These are phyloP conservation scores for Peromyscus eremicus DNA, from an alignment of 2,797 vertebrate genomes.

Conservation along the genomic window DNA sequence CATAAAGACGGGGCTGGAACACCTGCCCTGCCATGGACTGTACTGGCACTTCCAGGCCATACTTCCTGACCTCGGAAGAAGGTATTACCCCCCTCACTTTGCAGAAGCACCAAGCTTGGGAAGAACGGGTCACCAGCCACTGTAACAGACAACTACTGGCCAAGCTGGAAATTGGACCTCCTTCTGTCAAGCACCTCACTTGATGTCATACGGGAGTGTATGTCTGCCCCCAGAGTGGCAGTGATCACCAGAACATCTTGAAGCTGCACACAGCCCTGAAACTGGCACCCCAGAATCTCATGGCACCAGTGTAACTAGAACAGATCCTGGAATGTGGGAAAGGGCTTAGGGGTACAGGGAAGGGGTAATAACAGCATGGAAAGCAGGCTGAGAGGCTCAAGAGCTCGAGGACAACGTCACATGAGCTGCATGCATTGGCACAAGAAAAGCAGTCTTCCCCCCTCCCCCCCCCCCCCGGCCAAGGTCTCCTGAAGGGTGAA, in stretches of 20 bases:
- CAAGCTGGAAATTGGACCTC: not conserved
- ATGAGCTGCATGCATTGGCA: not conserved
- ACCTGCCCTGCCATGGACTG: not conserved
- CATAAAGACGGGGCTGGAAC: no score
- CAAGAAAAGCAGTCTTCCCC: not conserved
- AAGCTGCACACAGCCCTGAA: not conserved
- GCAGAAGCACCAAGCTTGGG: not conserved
- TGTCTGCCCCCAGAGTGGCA: not conserved
- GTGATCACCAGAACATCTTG: not conserved
- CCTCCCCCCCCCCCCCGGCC: not conserved
- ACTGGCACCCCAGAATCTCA: not conserved
- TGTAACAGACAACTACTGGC: not conserved
- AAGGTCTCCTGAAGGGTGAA: not conserved
- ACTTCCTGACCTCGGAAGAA: not conserved
- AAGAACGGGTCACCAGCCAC: not conserved
- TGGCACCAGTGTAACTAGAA: not conserved
- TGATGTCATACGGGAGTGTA: not conserved
- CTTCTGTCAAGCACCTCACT: not conserved
- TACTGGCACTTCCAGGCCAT: not conserved
- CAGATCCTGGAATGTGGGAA: not conserved
- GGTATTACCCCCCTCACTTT: not conserved
- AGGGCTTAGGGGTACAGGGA: not conserved
- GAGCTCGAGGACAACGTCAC: no score
- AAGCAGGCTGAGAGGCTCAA: not conserved
- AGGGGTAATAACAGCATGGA: accelerated